Percentiles rank a stretch among this genome's conserved stretches.
Conservation (phyloP, 2,113 vertebrate genomes). For the Mormyrus iriodes region DNA sequence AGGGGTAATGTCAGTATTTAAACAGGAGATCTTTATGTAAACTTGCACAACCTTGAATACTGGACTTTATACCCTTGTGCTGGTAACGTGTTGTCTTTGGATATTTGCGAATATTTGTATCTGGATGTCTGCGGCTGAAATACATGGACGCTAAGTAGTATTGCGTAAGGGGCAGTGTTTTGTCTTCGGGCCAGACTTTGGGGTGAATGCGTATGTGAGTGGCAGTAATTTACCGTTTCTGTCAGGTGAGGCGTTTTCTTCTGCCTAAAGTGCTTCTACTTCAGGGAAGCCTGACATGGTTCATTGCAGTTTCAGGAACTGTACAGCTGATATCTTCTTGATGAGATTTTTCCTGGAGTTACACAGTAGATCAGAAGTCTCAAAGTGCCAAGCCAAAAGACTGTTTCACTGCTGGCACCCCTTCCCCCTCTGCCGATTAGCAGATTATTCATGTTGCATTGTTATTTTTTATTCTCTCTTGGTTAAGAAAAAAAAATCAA, state of each 20-base stretch:
- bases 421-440: too few relatives aligned
- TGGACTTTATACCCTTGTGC: slow-evolving; percentile 6
- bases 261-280: neutral
- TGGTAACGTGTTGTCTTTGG: neutral
- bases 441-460: neutral
- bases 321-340: neutral
- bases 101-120: neutral
- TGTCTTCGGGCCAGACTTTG: neutral
- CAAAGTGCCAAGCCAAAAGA: neutral
- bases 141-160: neutral
- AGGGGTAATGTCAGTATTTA: neutral
- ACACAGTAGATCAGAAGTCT: too few relatives aligned
- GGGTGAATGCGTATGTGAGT: neutral
- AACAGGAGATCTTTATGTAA: neutral
- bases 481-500: neutral
- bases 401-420: neutral
- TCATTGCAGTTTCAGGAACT: neutral
- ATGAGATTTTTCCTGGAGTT: neutral
- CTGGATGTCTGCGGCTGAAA: neutral
- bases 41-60: neutral
- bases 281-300: neutral
- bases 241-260: neutral
- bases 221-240: slow-evolving; percentile 1
- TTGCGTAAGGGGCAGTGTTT: neutral
- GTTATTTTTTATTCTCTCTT: neutral